Conservation (phyloP, 2,113 vertebrate genomes). For the Coptodon rendalli region DNA sequence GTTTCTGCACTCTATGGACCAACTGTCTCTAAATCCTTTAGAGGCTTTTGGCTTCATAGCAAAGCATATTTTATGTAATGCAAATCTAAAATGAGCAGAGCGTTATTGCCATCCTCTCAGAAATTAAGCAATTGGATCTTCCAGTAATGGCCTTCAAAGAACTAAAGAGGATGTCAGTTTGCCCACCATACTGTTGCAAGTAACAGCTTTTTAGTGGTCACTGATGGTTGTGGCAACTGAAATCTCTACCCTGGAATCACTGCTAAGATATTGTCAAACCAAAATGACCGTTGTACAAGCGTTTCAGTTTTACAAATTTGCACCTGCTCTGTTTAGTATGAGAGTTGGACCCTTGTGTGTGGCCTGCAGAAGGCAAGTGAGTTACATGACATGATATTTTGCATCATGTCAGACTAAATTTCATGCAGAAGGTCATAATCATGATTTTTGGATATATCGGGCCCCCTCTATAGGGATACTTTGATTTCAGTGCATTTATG, state of each 20-base stretch:
- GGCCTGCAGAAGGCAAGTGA: neutral
- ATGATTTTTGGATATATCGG: neutral
- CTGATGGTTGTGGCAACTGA: slow-evolving; percentile 10
- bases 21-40: neutral
- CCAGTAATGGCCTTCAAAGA: neutral
- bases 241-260: slow-evolving; percentile 30
- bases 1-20: neutral
- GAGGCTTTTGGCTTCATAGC: neutral
- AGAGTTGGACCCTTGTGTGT: neutral
- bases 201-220: slow-evolving; percentile 44
- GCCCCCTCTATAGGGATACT: neutral
- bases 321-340: neutral
- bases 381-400: neutral
- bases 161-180: slow-evolving; percentile 57
- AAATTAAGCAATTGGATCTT: slow-evolving; percentile 28
- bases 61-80: neutral
- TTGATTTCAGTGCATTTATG: neutral
- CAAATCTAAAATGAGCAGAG: neutral
- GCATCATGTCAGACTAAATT: neutral
- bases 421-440: neutral
- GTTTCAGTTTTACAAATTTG: neutral
- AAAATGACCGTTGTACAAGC: neutral
- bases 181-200: slow-evolving; percentile 32
- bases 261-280: neutral
- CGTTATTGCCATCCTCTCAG: neutral